phyloP scores from a whole-genome alignment of 2,888 invertebrate species.

The Bombylius discolor region DNA sequence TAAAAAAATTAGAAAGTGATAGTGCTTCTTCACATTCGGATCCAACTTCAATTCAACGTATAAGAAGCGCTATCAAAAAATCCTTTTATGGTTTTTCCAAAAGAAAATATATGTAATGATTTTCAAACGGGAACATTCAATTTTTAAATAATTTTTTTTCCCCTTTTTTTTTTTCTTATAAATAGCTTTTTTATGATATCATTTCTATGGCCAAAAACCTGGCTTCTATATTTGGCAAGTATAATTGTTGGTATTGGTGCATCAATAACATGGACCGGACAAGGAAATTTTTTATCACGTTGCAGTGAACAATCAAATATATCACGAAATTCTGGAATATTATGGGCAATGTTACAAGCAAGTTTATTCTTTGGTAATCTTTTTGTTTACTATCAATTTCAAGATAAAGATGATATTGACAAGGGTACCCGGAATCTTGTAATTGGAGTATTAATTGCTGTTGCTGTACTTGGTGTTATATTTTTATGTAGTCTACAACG shows the following conservation, averaged over 20 bases:
- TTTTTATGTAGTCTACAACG: constrained; percentile 52
- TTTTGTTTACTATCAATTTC: constrained; percentile 86
- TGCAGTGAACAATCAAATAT: constrained; percentile 82
- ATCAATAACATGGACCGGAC: constrained; percentile 91
- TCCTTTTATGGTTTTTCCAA: too few relatives aligned
- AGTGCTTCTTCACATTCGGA: too few relatives aligned
- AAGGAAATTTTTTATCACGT: constrained; percentile 80
- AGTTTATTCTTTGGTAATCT: constrained; percentile 92
- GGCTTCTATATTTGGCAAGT: constrained; percentile 74
- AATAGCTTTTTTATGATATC: constrained; percentile 76
- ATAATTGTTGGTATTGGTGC: constrained; percentile 81
- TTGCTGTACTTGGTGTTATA: constrained; percentile 58
- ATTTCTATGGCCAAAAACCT: constrained; percentile 72
- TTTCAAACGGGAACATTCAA: too few relatives aligned
- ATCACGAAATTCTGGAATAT: constrained; percentile 86
- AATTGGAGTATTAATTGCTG: constrained; percentile 63
- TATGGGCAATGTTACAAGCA: constrained; percentile 93
- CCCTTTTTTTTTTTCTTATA: constrained; percentile 17
- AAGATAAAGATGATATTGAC: constrained; percentile 62
- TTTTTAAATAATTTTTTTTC: neutral
- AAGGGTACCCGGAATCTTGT: constrained; percentile 58
- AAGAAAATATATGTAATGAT: too few relatives aligned
- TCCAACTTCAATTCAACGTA: too few relatives aligned
- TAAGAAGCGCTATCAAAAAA: too few relatives aligned
- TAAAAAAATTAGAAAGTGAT: neutral